Conservation (phyloP, 64 coral and sea anemone genomes). For the Exaiptasia diaphana region DNA sequence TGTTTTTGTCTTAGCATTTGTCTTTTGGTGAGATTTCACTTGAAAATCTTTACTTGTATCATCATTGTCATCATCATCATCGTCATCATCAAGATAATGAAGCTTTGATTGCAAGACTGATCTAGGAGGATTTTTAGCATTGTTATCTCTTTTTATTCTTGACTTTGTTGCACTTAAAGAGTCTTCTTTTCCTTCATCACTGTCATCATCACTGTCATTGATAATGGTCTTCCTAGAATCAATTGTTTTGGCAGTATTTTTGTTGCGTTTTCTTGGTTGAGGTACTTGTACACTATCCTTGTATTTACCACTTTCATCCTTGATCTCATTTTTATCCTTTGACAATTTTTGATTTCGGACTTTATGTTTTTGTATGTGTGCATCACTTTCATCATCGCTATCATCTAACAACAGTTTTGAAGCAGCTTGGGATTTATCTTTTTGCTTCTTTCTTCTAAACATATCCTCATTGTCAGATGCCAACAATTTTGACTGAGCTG, state of each 20-base stretch:
- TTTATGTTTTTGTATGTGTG: no score
- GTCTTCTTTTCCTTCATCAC: background rate
- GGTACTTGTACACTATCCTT: background rate
- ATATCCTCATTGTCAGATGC: no score
- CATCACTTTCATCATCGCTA: no score
- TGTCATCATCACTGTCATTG: background rate
- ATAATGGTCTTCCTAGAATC: background rate
- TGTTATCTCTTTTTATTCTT: background rate
- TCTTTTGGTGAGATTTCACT: background rate
- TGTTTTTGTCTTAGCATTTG: background rate
- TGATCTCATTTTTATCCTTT: background rate
- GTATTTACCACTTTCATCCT: no score
- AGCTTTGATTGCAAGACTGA: background rate
- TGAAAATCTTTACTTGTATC: background rate
- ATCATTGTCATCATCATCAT: background rate
- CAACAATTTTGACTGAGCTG: no score
- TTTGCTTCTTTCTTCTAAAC: no score
- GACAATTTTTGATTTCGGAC: no score
- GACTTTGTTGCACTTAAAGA: background rate
- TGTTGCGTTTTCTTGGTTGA: background rate
- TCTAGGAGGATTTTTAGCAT: background rate
- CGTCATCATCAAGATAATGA: conserved; percentile 14
- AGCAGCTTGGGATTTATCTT: no score
- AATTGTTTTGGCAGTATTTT: no score
- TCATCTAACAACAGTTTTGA: no score